Evolutionary conservation across 2,797 vertebrate species (phyloP), one percentile per base, ranked within the genome.

Genomic region (Hippocampus kuda): DNA sequence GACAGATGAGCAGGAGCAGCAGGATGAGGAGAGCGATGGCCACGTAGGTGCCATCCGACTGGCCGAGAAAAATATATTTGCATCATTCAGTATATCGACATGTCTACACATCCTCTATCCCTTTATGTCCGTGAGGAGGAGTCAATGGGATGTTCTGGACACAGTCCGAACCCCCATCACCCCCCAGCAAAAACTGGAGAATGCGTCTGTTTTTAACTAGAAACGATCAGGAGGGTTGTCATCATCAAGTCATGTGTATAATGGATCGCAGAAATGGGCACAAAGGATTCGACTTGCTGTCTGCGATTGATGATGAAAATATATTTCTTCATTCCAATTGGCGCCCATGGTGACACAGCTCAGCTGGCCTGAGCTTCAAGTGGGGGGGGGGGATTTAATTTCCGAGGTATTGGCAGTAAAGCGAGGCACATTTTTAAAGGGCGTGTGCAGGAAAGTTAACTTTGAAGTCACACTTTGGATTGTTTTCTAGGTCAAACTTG

Each of bases 41-140:
- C 89, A 99, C 89, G 75, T 95, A 94, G 18, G 91, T 98, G 74
- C 97, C 97, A 0, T 99, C 94, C 0, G 95, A 95, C 97, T 99
- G 72, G 24, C 20, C 48, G 38, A 24, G 30, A 66, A 49, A 66
- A 51, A 20, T 22, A 9, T 5, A 30, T 48, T 46, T 8, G 1
- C 8, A 22, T 12, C 18, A 61, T 61, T 6, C 2, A 30, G 7
- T 34, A 18, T 24, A n/a, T 53, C 22, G 4, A 51, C 7, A 51
- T 51, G 9, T n/a, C n/a, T 24, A 54, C 53, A 54, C 16, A 24
- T 20, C 34, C 22, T 64, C 22, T 42, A 24, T 15, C 38, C 7
- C 22, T 24, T 12, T 63, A 44, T 44, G 11, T 63, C 62, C 41
- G 24, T 15, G 41, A 41, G 44, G 41, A 26, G 13, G 27, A 57